phyloP scores from a whole-genome alignment of 1,140 invertebrate genomes.

The Belonocnema kinseyi region DNA sequence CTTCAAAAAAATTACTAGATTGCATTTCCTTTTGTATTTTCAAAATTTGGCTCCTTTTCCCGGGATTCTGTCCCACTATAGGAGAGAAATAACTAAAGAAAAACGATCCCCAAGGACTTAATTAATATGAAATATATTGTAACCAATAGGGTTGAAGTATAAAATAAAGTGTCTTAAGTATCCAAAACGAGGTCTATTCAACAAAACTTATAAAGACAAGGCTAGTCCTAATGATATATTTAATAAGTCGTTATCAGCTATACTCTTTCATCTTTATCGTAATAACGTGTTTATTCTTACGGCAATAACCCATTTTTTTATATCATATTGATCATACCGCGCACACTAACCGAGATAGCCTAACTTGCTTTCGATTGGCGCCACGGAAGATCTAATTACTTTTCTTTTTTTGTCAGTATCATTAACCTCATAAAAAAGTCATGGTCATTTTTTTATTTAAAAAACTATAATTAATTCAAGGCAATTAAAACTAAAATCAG shows the following conservation, averaged over 20 bases:
- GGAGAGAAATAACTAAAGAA: neutral
- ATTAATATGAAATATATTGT: slow-evolving; percentile 51
- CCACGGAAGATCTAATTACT: slow-evolving; percentile 51
- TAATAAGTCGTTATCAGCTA: slow-evolving; percentile 67
- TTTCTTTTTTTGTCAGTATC: neutral
- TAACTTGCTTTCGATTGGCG: slow-evolving; percentile 60
- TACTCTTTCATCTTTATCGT: slow-evolving; percentile 51
- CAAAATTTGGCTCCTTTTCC: too few species aligned
- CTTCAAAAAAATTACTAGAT: too few species aligned
- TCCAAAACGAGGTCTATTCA: slow-evolving; percentile 49
- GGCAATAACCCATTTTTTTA: slow-evolving; percentile 60
- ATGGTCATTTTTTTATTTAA: neutral
- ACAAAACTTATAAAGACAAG: slow-evolving; percentile 61
- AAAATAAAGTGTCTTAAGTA: slow-evolving; percentile 47
- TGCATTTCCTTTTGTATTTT: too few species aligned
- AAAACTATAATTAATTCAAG: neutral
- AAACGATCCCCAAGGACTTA: neutral
- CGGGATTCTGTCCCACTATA: too few species aligned
- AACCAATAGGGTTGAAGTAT: slow-evolving; percentile 36
- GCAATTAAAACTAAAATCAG: neutral
- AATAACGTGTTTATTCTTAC: slow-evolving; percentile 63
- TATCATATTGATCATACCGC: slow-evolving; percentile 60
- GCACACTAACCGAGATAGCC: slow-evolving; percentile 60
- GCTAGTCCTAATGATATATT: slow-evolving; percentile 73
- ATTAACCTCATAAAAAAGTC: neutral